Base-by-base conservation (phyloP, 1,140 invertebrate genomes). In the Drosophila nebulosa region DNA sequence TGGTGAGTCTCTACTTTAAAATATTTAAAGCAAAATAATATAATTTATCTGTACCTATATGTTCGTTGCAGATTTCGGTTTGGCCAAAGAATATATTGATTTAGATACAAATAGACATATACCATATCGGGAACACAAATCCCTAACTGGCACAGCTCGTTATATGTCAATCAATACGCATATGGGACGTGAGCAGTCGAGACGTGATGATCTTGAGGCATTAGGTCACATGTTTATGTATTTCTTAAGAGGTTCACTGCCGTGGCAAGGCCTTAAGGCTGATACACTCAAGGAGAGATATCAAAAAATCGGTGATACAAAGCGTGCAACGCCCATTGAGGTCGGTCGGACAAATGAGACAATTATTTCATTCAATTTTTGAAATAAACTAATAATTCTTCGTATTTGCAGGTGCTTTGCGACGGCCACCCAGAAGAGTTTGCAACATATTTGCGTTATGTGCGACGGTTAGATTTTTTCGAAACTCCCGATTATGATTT, bases 221-320 rank as follows among this genome's bases (percentile, higher is more conserved):
- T 93, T 99, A 76, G 99, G 99, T 71, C 98, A 99, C 94, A 99
- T 99, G 98, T 99, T 99, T 94, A 99, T 99, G 98, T 99, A 99
- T 94, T 99, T 99, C 93, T 94, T 99, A 90, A 94, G 98, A 89
- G 99, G 99, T 78, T 99, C 97, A 91, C 94, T 99, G 92, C 99
- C 99, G 64, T 99, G 99, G 99, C 99, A 99, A 94, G 99, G 99
- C 74, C 94, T 99, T 81, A 99, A 99, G 94, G 99, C 99, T 74
- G 98, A 99, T 92, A 99, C 98, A 86, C 94, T 99, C 75, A 99
- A 99, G 93, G 99, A 99, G 93, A 94, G 99, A 91, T 99, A 99
- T 94, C 98, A 99, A 94, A 99, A 99, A 94, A 99, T 99, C 92
- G 98, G 99, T 76, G 99, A 99, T 92, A 99, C 98, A 69, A 99